These are phyloP conservation scores for Potorous gilbertii DNA, from an alignment of 2,797 vertebrate genomes.

Conservation along the genomic window DNA sequence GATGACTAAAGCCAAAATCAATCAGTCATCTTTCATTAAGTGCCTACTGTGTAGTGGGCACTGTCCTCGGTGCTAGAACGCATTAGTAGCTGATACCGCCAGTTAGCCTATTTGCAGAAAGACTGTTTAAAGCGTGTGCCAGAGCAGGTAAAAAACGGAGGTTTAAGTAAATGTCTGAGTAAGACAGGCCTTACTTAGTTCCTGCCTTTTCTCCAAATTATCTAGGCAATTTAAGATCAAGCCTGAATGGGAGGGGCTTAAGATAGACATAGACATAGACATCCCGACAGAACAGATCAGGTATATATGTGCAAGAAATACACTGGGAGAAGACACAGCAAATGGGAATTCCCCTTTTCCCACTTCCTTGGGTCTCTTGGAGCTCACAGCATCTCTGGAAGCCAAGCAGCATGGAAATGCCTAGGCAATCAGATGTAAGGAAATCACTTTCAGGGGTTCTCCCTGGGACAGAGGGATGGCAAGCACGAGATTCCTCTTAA, in stretches of 20 bases:
- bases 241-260: background rate
- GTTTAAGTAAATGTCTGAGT: background rate
- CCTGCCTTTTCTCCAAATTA: background rate
- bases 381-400: background rate
- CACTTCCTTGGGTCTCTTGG: slow-evolving; percentile 1
- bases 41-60: background rate
- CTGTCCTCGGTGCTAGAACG: background rate
- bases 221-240: background rate
- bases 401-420: background rate
- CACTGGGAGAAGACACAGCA: background rate
- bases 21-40: background rate
- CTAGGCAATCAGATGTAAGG: background rate
- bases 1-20: background rate
- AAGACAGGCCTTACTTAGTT: background rate
- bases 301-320: slow-evolving; percentile 18
- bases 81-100: background rate
- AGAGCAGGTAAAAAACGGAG: background rate
- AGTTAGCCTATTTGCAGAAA: background rate
- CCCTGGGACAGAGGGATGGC: background rate
- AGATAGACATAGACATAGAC: background rate
- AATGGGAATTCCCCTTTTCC: slow-evolving; percentile 44
- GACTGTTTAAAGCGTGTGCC: background rate
- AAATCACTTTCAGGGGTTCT: slow-evolving; percentile 3
- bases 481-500: background rate
- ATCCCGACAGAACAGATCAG: background rate